Percentiles rank a stretch among this genome's conserved stretches.
Conservation (phyloP, 2,797 vertebrate genomes). For the Helicolenus hilgendorfi region DNA sequence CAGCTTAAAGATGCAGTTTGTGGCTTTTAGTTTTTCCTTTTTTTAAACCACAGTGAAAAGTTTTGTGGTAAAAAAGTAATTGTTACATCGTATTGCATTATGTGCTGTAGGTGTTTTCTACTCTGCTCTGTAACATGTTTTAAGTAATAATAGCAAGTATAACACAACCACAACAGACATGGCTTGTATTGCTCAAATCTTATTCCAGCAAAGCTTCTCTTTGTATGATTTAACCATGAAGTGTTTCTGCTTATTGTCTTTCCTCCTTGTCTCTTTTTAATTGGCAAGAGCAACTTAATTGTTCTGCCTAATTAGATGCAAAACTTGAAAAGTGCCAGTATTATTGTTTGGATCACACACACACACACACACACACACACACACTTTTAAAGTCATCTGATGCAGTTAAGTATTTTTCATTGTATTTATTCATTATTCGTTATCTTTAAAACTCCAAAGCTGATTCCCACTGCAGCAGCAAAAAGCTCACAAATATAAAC, state of each 20-base stretch:
- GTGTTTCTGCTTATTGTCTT: slow-evolving; percentile 22
- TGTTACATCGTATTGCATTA: not conserved
- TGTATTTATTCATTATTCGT: slow-evolving; percentile 49
- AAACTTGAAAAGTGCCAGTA: slow-evolving; percentile 13
- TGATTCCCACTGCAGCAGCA: slow-evolving; percentile 20
- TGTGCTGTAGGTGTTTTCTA: not conserved
- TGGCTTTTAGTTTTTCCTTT: not conserved
- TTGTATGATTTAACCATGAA: not conserved
- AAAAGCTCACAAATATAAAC: slow-evolving; percentile 29
- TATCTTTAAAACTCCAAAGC: slow-evolving; percentile 29
- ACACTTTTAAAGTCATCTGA: not conserved
- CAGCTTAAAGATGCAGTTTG: not conserved
- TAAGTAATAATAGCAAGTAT: not conserved
- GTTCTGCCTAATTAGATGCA: slow-evolving; percentile 24
- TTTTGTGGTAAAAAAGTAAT: not conserved
- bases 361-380: not conserved
- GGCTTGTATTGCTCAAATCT: not conserved
- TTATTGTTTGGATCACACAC: slow-evolving; percentile 15
- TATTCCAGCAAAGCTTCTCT: not conserved
- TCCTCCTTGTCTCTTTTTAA: slow-evolving; percentile 1
- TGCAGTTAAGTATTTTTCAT: not conserved
- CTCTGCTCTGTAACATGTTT: not conserved
- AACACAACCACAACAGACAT: not conserved
- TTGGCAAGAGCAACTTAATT: slow-evolving; percentile 32
- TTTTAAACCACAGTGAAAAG: not conserved